Percentiles rank a stretch among this genome's conserved stretches.
Conservation (phyloP, 2,888 invertebrate genomes). For the Cylloceria caligata region DNA sequence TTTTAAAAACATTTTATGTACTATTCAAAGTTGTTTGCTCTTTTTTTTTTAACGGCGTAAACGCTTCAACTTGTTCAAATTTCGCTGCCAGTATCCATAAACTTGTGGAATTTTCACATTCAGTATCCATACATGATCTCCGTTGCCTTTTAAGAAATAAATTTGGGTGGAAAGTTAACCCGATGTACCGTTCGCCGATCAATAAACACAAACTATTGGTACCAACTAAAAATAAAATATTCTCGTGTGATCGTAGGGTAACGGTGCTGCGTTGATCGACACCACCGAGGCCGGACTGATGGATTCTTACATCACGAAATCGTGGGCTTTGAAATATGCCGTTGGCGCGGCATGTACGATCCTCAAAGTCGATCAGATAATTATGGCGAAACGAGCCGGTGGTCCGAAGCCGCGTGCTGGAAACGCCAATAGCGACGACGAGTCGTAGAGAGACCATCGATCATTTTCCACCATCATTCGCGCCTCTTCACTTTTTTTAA, state of each 20-base stretch:
- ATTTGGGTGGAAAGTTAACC: too few relatives aligned
- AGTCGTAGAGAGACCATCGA: constrained; percentile 80
- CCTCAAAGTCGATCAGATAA: constrained; percentile 97
- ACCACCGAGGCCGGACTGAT: constrained; percentile 91
- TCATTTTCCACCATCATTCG: constrained; percentile 15
- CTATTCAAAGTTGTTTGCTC: too few relatives aligned
- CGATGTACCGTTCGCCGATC: neutral
- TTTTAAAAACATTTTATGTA: too few relatives aligned
- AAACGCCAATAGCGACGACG: constrained; percentile 90
- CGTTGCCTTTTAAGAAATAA: too few relatives aligned
- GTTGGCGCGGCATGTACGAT: constrained; percentile 96
- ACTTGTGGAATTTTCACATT: too few relatives aligned
- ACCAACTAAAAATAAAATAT: too few relatives aligned
- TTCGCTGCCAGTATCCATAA: too few relatives aligned
- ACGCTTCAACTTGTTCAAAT: too few relatives aligned
- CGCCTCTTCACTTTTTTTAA: constrained; percentile 36
- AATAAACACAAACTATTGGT: neutral
- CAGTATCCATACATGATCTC: too few relatives aligned
- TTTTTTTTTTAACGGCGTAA: too few relatives aligned
- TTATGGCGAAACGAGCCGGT: constrained; percentile 98
- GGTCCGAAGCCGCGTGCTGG: constrained; percentile 94
- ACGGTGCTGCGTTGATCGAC: constrained; percentile 90
- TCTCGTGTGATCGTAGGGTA: constrained; percentile 83
- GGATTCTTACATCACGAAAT: constrained; percentile 94
- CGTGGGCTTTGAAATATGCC: constrained; percentile 98